Percentiles rank a stretch among this genome's conserved stretches.
Evolutionary conservation across 2,113 vertebrate genomes (phyloP).

Genomic region (Poeciliopsis turrubarensis): DNA sequence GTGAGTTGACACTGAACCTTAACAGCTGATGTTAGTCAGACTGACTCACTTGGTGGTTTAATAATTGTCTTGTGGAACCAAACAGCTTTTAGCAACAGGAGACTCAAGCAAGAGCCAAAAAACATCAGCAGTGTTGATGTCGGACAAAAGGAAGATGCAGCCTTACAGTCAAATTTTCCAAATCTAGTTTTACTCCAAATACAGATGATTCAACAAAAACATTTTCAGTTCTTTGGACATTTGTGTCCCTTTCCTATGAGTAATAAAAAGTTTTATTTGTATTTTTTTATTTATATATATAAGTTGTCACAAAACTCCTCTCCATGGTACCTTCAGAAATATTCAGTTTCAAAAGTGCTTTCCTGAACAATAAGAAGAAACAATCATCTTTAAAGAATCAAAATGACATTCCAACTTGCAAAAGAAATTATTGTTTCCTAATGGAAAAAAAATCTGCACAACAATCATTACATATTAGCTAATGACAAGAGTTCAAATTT

Average conservation of each 20-base stretch:
- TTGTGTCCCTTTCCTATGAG: constrained; percentile 60
- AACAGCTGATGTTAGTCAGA: too few species aligned
- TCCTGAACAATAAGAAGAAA: constrained; percentile 24
- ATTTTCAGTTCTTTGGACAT: constrained; percentile 57
- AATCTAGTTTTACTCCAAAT: constrained; percentile 70
- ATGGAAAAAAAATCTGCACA: background rate
- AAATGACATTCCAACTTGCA: constrained; percentile 20
- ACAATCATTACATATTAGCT: background rate
- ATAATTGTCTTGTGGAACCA: too few species aligned
- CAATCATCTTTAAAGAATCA: background rate
- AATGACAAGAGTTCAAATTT: background rate
- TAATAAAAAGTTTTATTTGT: constrained; percentile 46
- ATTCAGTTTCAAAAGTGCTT: background rate
- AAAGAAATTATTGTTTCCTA: background rate
- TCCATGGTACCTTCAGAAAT: constrained; percentile 38
- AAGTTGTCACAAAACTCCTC: constrained; percentile 46
- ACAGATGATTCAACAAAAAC: constrained; percentile 67
- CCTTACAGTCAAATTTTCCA: constrained; percentile 22
- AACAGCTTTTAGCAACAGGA: background rate
- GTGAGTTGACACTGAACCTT: too few species aligned
- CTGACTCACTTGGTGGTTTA: too few species aligned
- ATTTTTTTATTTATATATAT: constrained; percentile 53
- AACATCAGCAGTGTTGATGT: background rate
- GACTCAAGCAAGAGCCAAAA: background rate
- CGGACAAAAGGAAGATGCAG: constrained; percentile 12